These are phyloP conservation scores for Sthenelais limicola DNA, from an alignment of 2,888 invertebrate species.

Conservation along the genomic window DNA sequence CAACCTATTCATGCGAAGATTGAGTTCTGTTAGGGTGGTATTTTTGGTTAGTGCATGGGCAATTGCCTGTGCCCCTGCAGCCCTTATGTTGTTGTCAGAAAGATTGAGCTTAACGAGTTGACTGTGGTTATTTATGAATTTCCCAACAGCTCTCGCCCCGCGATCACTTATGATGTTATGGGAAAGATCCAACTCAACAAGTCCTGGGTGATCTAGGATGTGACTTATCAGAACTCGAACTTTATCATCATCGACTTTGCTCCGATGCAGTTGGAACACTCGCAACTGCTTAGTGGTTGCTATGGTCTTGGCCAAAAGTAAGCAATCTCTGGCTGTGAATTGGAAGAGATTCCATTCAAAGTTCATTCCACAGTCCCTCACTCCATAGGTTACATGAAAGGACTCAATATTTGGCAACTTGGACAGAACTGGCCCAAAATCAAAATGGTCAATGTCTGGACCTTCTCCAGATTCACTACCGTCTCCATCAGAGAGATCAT, in stretches of 20 bases:
- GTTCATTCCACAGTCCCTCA: constrained; percentile 73
- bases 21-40: constrained; percentile 63
- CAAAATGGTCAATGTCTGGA: constrained; percentile 71
- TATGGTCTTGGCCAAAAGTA: constrained; percentile 70
- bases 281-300: constrained; percentile 67
- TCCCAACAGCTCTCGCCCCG: constrained; percentile 72
- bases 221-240: constrained; percentile 70
- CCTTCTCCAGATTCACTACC: constrained; percentile 70
- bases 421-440: constrained; percentile 68
- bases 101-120: constrained; percentile 61
- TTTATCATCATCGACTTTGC: constrained; percentile 72
- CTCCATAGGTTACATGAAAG: constrained; percentile 70
- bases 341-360: constrained; percentile 73
- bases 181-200: constrained; percentile 70
- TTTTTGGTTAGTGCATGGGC: constrained; percentile 72
- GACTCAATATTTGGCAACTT: constrained; percentile 67
- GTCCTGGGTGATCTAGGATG: constrained; percentile 69
- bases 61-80: constrained; percentile 71
- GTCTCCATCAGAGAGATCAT: constrained; percentile 68
- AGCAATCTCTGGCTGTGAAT: constrained; percentile 72
- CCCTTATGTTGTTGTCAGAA: constrained; percentile 67
- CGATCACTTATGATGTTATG: constrained; percentile 71
- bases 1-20: constrained; percentile 69
- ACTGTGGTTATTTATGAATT: constrained; percentile 71
- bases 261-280: constrained; percentile 67